Evolutionary conservation across 2,888 invertebrate genomes (phyloP).

Genomic region (Cryptus viduatorius): DNA sequence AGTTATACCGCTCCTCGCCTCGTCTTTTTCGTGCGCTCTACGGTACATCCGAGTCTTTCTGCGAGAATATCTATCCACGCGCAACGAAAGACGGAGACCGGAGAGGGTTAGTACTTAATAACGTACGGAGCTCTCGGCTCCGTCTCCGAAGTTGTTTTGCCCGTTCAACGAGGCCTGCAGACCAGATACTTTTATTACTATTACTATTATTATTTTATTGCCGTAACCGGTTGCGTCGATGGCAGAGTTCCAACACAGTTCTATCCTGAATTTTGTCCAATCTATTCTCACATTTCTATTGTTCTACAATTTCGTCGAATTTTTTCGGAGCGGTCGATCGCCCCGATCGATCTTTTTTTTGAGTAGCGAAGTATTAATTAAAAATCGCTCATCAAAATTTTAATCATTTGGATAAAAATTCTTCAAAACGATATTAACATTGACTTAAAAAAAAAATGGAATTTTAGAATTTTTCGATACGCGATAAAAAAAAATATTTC

Average conservation of each 20-base stretch:
- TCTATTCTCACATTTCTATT: too few relatives aligned
- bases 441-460: not conserved
- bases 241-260: not conserved
- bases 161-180: slow-evolving; percentile 20
- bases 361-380: too few relatives aligned
- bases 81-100: not conserved
- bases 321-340: too few relatives aligned
- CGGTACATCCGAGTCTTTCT: not conserved
- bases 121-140: slow-evolving; percentile 1
- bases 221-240: slow-evolving; percentile 35
- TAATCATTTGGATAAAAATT: too few relatives aligned
- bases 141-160: slow-evolving; percentile 23
- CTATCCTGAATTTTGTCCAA: too few relatives aligned
- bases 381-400: too few relatives aligned
- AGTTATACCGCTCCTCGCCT: slow-evolving; percentile 29
- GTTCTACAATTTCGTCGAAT: too few relatives aligned
- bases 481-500: not conserved
- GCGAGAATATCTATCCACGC: not conserved
- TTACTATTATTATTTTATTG: slow-evolving; percentile 46
- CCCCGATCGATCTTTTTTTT: too few relatives aligned
- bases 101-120: not conserved
- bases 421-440: too few relatives aligned
- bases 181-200: slow-evolving; percentile 34
- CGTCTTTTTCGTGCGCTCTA: slow-evolving; percentile 22
- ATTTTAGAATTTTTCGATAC: not conserved